phyloP scores from a whole-genome alignment of 2,888 invertebrate genomes.

The Chrysolina haemoptera region DNA sequence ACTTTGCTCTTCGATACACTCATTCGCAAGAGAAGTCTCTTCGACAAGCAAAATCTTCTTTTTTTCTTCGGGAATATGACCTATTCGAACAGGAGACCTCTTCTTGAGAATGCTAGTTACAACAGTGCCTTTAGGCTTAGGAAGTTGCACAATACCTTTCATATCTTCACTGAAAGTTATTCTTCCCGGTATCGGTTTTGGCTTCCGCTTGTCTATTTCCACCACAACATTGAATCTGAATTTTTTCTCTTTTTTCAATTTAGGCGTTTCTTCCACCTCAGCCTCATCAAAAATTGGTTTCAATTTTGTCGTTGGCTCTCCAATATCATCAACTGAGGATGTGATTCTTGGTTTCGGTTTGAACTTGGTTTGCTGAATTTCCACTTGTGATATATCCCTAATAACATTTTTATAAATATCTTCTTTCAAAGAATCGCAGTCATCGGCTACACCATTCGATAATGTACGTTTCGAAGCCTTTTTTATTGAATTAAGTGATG shows the following conservation, averaged over 20 bases:
- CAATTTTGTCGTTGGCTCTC: constrained; percentile 67
- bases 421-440: constrained; percentile 34
- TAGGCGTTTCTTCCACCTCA: constrained; percentile 75
- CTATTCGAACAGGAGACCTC: constrained; percentile 49
- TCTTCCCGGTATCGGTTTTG: constrained; percentile 7
- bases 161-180: background rate
- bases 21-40: background rate
- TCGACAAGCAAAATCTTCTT: background rate
- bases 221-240: constrained; percentile 67
- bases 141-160: constrained; percentile 53
- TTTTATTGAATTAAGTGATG: background rate
- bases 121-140: constrained; percentile 54
- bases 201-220: constrained; percentile 52
- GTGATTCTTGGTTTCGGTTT: constrained; percentile 73
- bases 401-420: constrained; percentile 55
- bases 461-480: background rate
- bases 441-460: constrained; percentile 14
- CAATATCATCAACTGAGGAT: constrained; percentile 70
- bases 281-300: constrained; percentile 75
- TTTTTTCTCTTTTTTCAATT: constrained; percentile 60
- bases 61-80: constrained; percentile 50
- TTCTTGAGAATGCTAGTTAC: constrained; percentile 59
- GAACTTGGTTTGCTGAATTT: constrained; percentile 71
- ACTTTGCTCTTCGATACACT: constrained; percentile 1
- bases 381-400: constrained; percentile 68